Evolutionary conservation across 2,888 invertebrate genomes (phyloP).

Genomic region (Trichacis sp.): DNA sequence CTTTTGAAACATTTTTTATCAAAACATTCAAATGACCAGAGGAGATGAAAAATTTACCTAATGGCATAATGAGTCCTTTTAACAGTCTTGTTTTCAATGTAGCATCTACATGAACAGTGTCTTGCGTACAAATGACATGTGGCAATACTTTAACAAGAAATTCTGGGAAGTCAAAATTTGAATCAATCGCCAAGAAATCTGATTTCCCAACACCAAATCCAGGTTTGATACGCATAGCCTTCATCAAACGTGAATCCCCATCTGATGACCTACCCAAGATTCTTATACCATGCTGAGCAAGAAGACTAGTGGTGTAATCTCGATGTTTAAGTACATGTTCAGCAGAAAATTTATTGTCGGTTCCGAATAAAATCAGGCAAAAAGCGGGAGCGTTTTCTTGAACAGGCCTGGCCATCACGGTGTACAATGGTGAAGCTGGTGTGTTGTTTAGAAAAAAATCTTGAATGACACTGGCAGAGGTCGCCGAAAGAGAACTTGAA

Average conservation of each 20-base stretch:
- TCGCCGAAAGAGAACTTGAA: slow-evolving; percentile 30
- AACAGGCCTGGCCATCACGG: no score
- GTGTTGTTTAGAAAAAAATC: slow-evolving; percentile 30
- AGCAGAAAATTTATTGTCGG: no score
- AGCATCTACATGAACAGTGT: no score
- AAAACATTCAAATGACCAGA: no score
- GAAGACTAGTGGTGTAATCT: slow-evolving; percentile 33
- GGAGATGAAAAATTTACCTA: no score
- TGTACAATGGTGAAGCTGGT: no score
- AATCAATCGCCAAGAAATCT: slow-evolving; percentile 7
- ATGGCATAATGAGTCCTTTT: slow-evolving; percentile 39
- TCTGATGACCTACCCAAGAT: slow-evolving; percentile 47
- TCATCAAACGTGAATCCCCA: no score
- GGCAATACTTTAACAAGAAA: slow-evolving; percentile 9
- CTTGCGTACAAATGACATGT: no score
- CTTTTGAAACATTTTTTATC: slow-evolving; percentile 36
- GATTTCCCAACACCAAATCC: neutral
- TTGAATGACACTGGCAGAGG: slow-evolving; percentile 36
- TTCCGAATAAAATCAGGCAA: no score
- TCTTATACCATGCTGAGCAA: no score
- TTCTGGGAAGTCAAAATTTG: slow-evolving; percentile 2
- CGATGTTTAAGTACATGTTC: slow-evolving; percentile 43
- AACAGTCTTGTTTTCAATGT: slow-evolving; percentile 46
- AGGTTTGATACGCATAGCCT: slow-evolving; percentile 29
- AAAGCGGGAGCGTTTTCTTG: no score